Conservation (phyloP, 2,797 vertebrate species). For the Cyprinella venusta region DNA sequence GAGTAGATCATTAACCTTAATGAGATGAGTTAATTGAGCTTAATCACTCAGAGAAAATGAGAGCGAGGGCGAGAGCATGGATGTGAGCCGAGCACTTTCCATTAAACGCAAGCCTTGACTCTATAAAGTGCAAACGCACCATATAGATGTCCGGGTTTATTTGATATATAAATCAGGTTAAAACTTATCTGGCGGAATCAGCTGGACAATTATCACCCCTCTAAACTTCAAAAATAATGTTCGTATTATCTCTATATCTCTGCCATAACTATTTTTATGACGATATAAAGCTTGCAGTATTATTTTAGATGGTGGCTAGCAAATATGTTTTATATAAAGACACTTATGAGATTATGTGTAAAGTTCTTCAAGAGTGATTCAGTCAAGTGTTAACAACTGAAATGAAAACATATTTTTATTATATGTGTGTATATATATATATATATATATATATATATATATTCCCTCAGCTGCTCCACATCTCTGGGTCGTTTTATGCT, state of each 20-base stretch:
- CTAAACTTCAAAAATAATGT: constrained; percentile 28
- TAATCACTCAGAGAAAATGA: constrained; percentile 48
- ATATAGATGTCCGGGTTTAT: constrained; percentile 25
- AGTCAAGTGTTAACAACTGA: neutral
- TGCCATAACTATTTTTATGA: constrained; percentile 27
- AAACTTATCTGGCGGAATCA: constrained; percentile 8
- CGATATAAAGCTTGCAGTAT: constrained; percentile 16
- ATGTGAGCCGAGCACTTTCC: constrained; percentile 13
- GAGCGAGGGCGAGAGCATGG: neutral
- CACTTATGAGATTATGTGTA: neutral
- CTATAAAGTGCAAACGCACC: constrained; percentile 4
- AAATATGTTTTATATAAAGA: constrained; percentile 13
- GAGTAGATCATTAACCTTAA: constrained; percentile 55
- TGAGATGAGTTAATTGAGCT: constrained; percentile 51
- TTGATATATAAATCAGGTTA: constrained; percentile 34
- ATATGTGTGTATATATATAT: no score
- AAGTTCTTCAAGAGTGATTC: neutral
- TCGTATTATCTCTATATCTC: neutral
- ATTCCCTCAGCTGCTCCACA: constrained; percentile 43
- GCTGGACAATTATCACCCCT: constrained; percentile 7
- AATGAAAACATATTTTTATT: neutral
- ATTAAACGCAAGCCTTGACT: constrained; percentile 15
- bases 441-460: neutral
- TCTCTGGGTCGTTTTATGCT: constrained; percentile 47
- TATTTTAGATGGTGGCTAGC: constrained; percentile 16